A percentile compares a stretch with the other conserved stretches of the same genome.
Evolutionary conservation across 92 coral and sea anemone species (phyloP).

Genomic region (Paramuricea clavata): DNA sequence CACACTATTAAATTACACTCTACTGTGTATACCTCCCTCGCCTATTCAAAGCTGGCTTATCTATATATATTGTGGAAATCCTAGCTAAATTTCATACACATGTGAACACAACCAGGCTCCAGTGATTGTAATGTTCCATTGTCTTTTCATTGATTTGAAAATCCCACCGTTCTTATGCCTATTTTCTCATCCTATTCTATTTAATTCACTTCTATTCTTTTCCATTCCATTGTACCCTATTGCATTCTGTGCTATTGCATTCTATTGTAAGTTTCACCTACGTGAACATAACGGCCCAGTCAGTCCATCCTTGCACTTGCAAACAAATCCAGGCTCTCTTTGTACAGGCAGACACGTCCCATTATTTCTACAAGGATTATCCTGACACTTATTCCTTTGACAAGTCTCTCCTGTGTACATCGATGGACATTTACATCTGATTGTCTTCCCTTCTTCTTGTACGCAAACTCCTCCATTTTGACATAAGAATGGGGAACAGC

Average conservation of each 20-base stretch:
- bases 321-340: constrained; percentile 70
- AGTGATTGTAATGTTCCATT: too few species aligned
- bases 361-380: constrained; percentile 82
- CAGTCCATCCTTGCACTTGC: constrained; percentile 84
- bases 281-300: constrained; percentile 89
- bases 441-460: constrained; percentile 82
- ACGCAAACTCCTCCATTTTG: constrained; percentile 93
- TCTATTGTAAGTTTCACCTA: constrained; percentile 72
- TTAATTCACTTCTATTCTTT: too few species aligned
- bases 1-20: too few species aligned
- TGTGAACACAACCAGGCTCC: not conserved
- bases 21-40: too few species aligned
- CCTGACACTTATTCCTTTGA: constrained; percentile 79
- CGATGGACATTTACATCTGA: constrained; percentile 81
- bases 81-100: too few species aligned
- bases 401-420: constrained; percentile 91
- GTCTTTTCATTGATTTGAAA: too few species aligned
- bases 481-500: constrained; percentile 91
- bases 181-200: too few species aligned
- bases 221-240: too few species aligned
- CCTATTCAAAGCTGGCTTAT: too few species aligned
- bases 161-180: too few species aligned
- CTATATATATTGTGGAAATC: too few species aligned
- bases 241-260: too few species aligned
- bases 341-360: constrained; percentile 79